Conservation (phyloP, 2,113 vertebrate species). For the Perca schrenkii region DNA sequence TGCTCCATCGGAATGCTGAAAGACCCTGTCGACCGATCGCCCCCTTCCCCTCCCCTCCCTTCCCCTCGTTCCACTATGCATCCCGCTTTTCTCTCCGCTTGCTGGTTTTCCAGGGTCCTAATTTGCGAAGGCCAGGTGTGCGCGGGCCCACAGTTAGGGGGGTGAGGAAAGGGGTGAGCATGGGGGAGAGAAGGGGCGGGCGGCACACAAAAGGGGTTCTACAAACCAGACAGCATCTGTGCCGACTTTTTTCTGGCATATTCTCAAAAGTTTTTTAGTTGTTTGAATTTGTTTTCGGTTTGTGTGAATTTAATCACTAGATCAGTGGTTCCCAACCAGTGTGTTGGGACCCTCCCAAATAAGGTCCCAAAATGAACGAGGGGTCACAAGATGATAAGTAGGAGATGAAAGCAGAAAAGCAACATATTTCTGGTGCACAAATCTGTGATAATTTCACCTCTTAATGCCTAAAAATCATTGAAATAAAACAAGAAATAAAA, state of each 20-base stretch:
- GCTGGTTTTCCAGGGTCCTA: slow-evolving; percentile 76
- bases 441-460: neutral
- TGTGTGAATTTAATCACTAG: neutral
- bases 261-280: slow-evolving; percentile 2
- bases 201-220: slow-evolving; percentile 67
- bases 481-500: neutral
- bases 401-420: neutral
- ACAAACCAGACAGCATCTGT: slow-evolving; percentile 49
- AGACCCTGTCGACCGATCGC: slow-evolving; percentile 60
- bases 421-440: neutral
- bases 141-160: slow-evolving; percentile 60
- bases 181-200: slow-evolving; percentile 37
- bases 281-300: slow-evolving; percentile 5
- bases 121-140: slow-evolving; percentile 87
- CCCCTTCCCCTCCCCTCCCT: slow-evolving; percentile 30
- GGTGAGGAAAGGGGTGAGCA: slow-evolving; percentile 41
- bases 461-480: neutral
- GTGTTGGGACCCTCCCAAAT: neutral
- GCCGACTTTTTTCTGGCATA: slow-evolving; percentile 26
- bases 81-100: slow-evolving; percentile 70
- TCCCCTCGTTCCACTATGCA: slow-evolving; percentile 50
- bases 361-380: neutral
- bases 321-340: neutral
- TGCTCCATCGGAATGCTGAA: slow-evolving; percentile 85
- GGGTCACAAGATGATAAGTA: neutral